Base-by-base conservation (phyloP, 1,140 invertebrate genomes). In the Pseudomyrmex concolor region DNA sequence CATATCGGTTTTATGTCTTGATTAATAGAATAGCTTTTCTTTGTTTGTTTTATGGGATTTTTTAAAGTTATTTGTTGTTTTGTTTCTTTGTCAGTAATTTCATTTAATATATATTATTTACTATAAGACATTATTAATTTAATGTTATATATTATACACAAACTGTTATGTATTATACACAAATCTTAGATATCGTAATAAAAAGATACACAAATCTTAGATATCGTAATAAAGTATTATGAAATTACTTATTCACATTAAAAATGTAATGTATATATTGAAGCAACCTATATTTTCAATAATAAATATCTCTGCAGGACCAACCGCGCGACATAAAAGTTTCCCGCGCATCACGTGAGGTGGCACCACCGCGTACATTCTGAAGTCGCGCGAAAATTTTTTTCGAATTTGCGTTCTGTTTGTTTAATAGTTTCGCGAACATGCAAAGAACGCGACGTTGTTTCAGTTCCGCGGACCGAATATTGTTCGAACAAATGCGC, bases 351-450 rank as follows among this genome's bases (percentile, higher is more conserved):
- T 2, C 4, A 34, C 55, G 1, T 10, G 1, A 76, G 66, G 2
- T 57, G 83, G 57, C 76, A 22, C 1, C 10, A 51, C 5, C 15
- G 50, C 19, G 8, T 2, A 2, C 1, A 15, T 59, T 13, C 7
- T 7, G 3, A 12, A 68, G 43, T 15, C 68, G 86, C 86, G 86
- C 86, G 63, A 34, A 77, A 67, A 72, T 19, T 50, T 0, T 45
- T 67, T 67, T 88, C 43, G 9, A 73, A 84, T 71, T 25, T 12
- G n/a, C 43, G 57, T 70, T n/a, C 15, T 1, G 12, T 50, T 60
- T 45, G 5, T 12, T 60, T 9, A 9, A 63, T 62, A 48, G 19
- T 51, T 34, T 71, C 2, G 63, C 17, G 22, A 45, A n/a, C 57
- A 88, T 88, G 86, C 83, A 77, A 55, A 48, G 50, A 34, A n/a